phyloP scores from a whole-genome alignment of 2,888 invertebrate genomes.

The Leptinotarsa juncta region DNA sequence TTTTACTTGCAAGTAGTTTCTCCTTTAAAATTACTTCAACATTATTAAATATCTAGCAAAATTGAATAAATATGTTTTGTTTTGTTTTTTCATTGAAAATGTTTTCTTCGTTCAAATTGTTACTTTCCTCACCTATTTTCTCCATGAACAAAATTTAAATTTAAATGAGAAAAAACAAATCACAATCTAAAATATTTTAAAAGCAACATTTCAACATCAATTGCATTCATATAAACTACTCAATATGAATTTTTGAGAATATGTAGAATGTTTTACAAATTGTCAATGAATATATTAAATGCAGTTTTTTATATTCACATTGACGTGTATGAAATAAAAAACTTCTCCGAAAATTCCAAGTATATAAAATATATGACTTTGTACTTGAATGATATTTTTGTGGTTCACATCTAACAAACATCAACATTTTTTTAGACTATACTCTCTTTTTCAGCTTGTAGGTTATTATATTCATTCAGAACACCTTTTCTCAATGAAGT shows the following conservation, averaged over 20 bases:
- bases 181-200: slow-evolving; percentile 10
- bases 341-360: not conserved
- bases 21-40: not conserved
- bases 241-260: slow-evolving; percentile 31
- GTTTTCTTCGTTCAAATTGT: slow-evolving; percentile 1
- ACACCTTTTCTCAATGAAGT: slow-evolving; percentile 70
- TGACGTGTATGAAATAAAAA: not conserved
- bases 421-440: slow-evolving; percentile 65
- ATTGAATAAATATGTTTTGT: no score
- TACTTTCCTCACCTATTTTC: not conserved
- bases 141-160: not conserved
- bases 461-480: slow-evolving; percentile 68
- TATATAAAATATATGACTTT: slow-evolving; percentile 22
- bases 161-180: not conserved
- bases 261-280: slow-evolving; percentile 32
- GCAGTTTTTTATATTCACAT: slow-evolving; percentile 27
- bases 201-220: slow-evolving; percentile 20
- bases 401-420: slow-evolving; percentile 22
- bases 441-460: slow-evolving; percentile 72
- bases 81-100: not conserved
- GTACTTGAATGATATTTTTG: slow-evolving; percentile 22
- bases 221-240: slow-evolving; percentile 14
- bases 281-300: slow-evolving; percentile 36
- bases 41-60: not conserved
- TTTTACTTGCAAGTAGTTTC: no score